Evolutionary conservation across 2,113 vertebrate genomes (phyloP).

Genomic region (Amphilophus citrinellus): DNA sequence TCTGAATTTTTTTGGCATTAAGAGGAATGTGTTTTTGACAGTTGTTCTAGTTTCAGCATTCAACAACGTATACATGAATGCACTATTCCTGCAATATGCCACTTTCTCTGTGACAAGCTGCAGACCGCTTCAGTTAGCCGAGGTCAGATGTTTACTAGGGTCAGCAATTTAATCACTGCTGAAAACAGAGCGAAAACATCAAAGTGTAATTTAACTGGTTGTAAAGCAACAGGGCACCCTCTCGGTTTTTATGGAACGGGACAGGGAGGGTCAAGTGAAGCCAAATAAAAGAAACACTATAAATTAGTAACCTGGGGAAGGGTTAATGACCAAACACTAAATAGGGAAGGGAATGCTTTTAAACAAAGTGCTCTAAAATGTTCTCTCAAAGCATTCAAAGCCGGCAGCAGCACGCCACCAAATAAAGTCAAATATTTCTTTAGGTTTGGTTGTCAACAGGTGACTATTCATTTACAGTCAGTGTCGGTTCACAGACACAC

Average conservation of each 20-base stretch:
- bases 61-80: conserved; percentile 25
- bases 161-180: conserved; percentile 81
- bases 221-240: conserved; percentile 81
- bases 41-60: conserved; percentile 44
- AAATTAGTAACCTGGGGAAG: conserved; percentile 84
- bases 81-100: conserved; percentile 52
- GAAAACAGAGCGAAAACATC: conserved; percentile 83
- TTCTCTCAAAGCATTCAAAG: conserved; percentile 45
- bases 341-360: conserved; percentile 79
- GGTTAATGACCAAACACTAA: conserved; percentile 82
- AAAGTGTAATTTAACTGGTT: conserved; percentile 85
- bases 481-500: conserved; percentile 26
- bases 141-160: conserved; percentile 82
- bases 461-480: conserved; percentile 40
- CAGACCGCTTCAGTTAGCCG: conserved; percentile 78
- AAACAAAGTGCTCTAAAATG: conserved; percentile 68
- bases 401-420: conserved; percentile 37
- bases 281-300: conserved; percentile 84
- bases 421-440: conserved; percentile 40
- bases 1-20: conserved; percentile 59
- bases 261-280: conserved; percentile 81
- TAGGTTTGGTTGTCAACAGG: conserved; percentile 27
- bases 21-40: conserved; percentile 62
- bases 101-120: conserved; percentile 61
- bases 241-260: conserved; percentile 79